Conservation (phyloP, 2,113 vertebrate genomes). For the Grus americana region DNA sequence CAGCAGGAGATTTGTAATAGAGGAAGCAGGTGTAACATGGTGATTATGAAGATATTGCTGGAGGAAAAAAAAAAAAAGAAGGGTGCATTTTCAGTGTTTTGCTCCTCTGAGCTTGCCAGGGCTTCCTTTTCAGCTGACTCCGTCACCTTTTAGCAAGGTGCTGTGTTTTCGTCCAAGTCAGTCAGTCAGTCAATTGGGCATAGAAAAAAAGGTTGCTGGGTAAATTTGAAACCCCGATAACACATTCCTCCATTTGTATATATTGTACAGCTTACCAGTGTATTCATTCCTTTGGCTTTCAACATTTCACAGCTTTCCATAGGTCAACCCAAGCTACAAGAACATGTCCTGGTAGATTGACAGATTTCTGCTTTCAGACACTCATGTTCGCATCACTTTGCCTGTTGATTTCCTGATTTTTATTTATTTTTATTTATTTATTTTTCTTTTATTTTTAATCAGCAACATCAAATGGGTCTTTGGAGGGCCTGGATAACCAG, state of each 20-base stretch:
- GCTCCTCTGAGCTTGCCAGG: slow-evolving; percentile 35
- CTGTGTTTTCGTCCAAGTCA: slow-evolving; percentile 22
- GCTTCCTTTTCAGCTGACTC: slow-evolving; percentile 41
- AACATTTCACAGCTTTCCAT: slow-evolving; percentile 67
- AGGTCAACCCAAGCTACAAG: slow-evolving; percentile 54
- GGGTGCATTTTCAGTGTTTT: slow-evolving; percentile 12
- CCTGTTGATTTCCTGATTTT: slow-evolving; percentile 75
- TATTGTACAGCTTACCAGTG: slow-evolving; percentile 38
- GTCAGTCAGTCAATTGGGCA: not conserved
- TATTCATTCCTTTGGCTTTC: slow-evolving; percentile 70
- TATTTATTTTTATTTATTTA: slow-evolving; percentile 73
- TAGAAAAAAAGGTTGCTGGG: slow-evolving; percentile 11
- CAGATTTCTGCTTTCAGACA: slow-evolving; percentile 69
- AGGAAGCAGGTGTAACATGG: slow-evolving; percentile 74
- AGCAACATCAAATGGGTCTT: slow-evolving; percentile 98
- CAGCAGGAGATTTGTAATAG: slow-evolving; percentile 72
- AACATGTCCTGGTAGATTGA: slow-evolving; percentile 59
- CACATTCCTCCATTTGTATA: slow-evolving; percentile 19
- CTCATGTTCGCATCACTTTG: slow-evolving; percentile 78
- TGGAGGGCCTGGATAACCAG: slow-evolving; percentile 98
- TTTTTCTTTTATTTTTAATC: slow-evolving; percentile 80
- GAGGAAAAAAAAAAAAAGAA: not conserved
- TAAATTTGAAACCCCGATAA: slow-evolving; percentile 56
- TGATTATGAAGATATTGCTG: slow-evolving; percentile 64
- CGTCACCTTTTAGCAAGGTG: slow-evolving; percentile 36